Evolutionary conservation across 2,888 invertebrate species (phyloP), one percentile per base, ranked within the genome.

Genomic region (Cepaea hortensis): DNA sequence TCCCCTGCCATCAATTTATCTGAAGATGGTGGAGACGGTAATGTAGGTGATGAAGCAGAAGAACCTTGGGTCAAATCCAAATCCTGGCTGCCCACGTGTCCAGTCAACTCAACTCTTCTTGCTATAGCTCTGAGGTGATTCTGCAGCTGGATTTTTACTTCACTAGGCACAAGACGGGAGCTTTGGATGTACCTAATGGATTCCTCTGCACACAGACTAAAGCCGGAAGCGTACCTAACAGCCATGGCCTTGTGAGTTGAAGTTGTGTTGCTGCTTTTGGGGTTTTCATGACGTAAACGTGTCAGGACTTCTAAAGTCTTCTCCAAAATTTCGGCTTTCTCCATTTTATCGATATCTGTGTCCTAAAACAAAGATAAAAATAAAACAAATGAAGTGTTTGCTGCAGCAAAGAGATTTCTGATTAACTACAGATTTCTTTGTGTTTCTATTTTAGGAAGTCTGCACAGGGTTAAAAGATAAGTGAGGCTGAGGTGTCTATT

Each of bases 281-380:
- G 46, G 5, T n/a, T 13, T 3, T 87, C 84, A 61, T 80, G 70
- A 13, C 87, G 72, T n/a, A 87, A 35, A 35, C 81, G 50, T 0
- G 87, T 88, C 62, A 88, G 82, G 48, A 86, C 86, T 65, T 88
- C 86, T 70, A 88, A 61, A 3, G 86, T 88, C 35, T 81, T 86
- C 70, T 88, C 88, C 68, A 88, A 65, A 46, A 88, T 88, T 79
- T 88, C 88, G n/a, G 88, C 88, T 72, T 88, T 88, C 83, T 88
- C 88, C 86, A 88, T 88, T 65, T 88, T 88, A 46, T 88, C 88
- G 5, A 85, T 48, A 70, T 88, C 86, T 70, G 86, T 70, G 35
- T 88, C 88, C 88, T 88, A 81, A 15, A 75, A 81, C 55, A 61
- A 6, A 7, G 75, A 79, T 6, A 7, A 4, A 23, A 79, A 79